Evolutionary conservation across 2,888 invertebrate species (phyloP), one percentile per base, ranked within the genome.

Genomic region (Prostheceraeus crozeri): DNA sequence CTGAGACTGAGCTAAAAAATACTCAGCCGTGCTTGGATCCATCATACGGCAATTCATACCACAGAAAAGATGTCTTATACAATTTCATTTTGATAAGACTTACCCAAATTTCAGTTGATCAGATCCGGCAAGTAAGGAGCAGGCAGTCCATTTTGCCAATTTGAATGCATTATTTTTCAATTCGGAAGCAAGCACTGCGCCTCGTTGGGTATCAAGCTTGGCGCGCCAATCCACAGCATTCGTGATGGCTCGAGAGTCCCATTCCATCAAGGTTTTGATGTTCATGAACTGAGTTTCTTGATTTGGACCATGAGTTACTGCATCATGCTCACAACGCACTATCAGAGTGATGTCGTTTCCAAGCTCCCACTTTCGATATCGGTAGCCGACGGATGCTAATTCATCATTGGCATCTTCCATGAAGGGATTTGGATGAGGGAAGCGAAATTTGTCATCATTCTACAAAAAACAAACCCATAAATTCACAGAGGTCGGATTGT

Each of bases 131-230:
- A 94, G 80, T 6, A 93, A 80, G 3, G 93, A 87, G 79, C 69
- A 67, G 0, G 93, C 89, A 0, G 96, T 96, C 96, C 98, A 98
- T 75, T 96, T 98, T 64, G 96, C 96, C 63, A 99, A 81, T 78
- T 99, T 99, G 81, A 93, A 94, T n/a, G 93, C 89, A 80, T 98
- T 99, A 77, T 98, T 98, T 67, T 96, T 84, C 65, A 99, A 79
- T 77, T 99, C 98, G 70, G 96, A 94, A 16, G 98, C 98, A 55
- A 99, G 80, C 6, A 99, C 96, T 6, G 98, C 96, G 62, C 96
- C 98, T 58, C 94, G 84, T 78, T 98, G 98, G 0, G 86, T 89
- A 79, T 99, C 98, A 63, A 99, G 79, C 70, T 94, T 96, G 73
- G 91, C 89, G 55, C 96, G 83, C 98, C 98, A 98, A 72, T 99